Base-by-base conservation (phyloP, 2,797 vertebrate genomes). In the Muraenolepis orangiensis region DNA sequence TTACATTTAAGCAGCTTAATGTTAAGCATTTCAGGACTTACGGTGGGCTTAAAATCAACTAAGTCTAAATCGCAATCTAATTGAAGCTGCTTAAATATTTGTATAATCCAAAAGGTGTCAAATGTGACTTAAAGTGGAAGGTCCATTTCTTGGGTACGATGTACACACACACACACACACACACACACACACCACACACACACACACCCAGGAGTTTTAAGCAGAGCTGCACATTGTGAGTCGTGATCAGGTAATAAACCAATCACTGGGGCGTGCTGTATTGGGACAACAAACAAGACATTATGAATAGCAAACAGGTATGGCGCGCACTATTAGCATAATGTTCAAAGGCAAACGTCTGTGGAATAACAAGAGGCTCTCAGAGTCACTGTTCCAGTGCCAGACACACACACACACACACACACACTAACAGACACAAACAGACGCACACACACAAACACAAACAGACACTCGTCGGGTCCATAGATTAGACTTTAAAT, bases 281-380 rank as follows among this genome's bases (percentile, higher is more conserved):
- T 61, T 38, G 13, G n/a, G 18, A 76, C 74, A 78, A 71, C 61
- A 70, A 77, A 75, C 30, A 78, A 76, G 79, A 80, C 28, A 71
- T 71, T 31, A 80, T 85, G 81, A 82, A 80, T 80, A 71, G 42
- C 61, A 83, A 82, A 85, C 67, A 75, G 74, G 80, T 80, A 72
- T 85, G 75, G 87, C n/a, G 83, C 64, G 80, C 70, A 69, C 51
- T 66, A 87, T 90, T 88, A 81, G 80, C 89, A 87, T 87, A 74
- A 77, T 61, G 68, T 76, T 87, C 77, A 88, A 88, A 82, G 76
- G 84, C 76, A 79, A 78, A 78, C 67, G 74, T 86, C 71, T 80
- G 32, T 64, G 79, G 74, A 72, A 85, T 30, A 74, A 82, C 67
- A 83, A 84, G 70, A 74, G 81, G 74, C 66, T 16, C 66, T 79